Evolutionary conservation across 2,113 vertebrate genomes (phyloP).

Genomic region (Hemicordylus capensis): DNA sequence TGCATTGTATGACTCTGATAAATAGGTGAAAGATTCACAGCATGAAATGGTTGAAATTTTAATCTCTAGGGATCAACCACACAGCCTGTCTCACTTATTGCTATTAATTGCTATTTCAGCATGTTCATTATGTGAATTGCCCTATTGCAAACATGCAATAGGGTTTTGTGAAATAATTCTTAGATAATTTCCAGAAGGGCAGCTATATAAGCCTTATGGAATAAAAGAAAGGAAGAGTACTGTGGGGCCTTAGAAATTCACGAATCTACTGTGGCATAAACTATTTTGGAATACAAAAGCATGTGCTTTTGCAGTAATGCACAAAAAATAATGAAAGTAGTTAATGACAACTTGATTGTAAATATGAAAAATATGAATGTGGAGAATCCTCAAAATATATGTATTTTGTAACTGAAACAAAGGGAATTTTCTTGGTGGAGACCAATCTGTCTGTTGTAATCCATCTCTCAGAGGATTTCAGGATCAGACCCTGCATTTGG

Average conservation of each 20-base stretch:
- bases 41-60: not conserved
- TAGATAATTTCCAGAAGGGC: not conserved
- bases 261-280: not conserved
- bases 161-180: not conserved
- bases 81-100: not conserved
- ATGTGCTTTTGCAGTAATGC: not conserved
- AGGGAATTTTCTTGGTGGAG: not conserved
- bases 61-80: not conserved
- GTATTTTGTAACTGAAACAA: not conserved
- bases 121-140: not conserved
- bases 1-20: not conserved
- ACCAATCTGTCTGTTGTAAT: conserved; percentile 8
- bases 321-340: not conserved
- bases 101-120: not conserved
- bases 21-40: not conserved
- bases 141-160: not conserved
- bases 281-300: not conserved
- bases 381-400: not conserved
- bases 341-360: not conserved
- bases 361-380: not conserved
- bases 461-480: conserved; percentile 83
- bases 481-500: conserved; percentile 80
- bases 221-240: not conserved
- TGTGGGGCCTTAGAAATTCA: not conserved
- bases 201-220: not conserved